Conservation (phyloP, 1,140 invertebrate species). For the Parapsyche elsis region DNA sequence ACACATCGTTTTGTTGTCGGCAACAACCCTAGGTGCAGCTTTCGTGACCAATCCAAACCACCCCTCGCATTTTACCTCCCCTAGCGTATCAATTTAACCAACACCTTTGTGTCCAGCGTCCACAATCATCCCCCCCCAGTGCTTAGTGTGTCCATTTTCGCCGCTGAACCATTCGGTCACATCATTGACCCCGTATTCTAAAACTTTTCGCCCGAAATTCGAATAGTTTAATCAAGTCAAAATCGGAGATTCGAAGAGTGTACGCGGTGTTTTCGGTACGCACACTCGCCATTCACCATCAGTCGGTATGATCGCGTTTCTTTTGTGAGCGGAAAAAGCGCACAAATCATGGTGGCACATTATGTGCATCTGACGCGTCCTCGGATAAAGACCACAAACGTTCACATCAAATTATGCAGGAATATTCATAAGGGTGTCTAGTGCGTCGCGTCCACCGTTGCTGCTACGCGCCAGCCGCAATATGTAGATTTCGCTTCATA, state of each 20-base stretch:
- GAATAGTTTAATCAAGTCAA: too few relatives aligned
- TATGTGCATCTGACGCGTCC: constrained; percentile 6
- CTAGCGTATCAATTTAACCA: constrained; percentile 17
- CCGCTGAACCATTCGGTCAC: neutral
- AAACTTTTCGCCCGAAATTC: neutral
- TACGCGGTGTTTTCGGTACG: too few relatives aligned
- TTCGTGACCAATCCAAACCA: neutral
- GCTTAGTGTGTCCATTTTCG: neutral
- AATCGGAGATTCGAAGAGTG: too few relatives aligned
- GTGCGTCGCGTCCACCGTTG: neutral
- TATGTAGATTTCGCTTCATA: too few relatives aligned
- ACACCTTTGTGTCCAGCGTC: neutral
- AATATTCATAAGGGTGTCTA: constrained; percentile 24
- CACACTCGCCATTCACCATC: too few relatives aligned
- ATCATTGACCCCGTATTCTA: neutral
- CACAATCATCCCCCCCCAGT: too few relatives aligned
- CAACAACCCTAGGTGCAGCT: neutral
- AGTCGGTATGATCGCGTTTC: neutral
- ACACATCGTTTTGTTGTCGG: neutral
- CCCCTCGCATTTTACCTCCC: neutral
- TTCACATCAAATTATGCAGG: constrained; percentile 20
- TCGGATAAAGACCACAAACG: neutral
- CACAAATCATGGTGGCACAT: constrained; percentile 27
- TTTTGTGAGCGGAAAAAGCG: neutral
- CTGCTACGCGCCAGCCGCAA: too few relatives aligned